These are phyloP conservation scores for Lysandra coridon DNA, from an alignment of 2,888 invertebrate genomes.

Conservation along the genomic window DNA sequence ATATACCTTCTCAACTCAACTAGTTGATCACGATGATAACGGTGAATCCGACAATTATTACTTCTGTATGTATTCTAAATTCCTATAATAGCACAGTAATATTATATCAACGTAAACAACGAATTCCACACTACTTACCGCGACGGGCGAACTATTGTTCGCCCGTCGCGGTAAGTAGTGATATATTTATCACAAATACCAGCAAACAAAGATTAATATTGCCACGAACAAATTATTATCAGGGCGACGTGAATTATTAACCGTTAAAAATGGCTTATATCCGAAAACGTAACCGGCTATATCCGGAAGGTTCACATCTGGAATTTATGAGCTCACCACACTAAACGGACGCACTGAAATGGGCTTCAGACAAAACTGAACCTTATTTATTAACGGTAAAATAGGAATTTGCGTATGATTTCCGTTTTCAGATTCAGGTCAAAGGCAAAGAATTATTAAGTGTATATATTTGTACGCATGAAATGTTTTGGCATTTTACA, in stretches of 20 bases:
- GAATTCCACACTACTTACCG: conserved; percentile 22
- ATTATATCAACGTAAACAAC: conserved; percentile 5
- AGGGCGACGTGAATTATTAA: conserved; percentile 25
- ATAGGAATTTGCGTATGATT: background rate
- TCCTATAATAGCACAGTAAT: background rate
- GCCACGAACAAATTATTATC: conserved; percentile 25
- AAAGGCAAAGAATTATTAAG: background rate
- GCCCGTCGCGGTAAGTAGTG: too few species aligned
- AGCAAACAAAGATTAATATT: conserved; percentile 27
- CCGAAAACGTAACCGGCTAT: conserved; percentile 29
- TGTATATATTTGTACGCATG: background rate
- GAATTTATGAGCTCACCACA: conserved; percentile 18
- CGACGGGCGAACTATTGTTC: background rate
- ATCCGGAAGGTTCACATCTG: conserved; percentile 24
- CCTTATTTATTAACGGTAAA: background rate
- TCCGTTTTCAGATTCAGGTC: background rate
- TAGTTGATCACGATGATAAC: too few species aligned
- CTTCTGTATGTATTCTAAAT: background rate
- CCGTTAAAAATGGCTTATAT: conserved; percentile 24
- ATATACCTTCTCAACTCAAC: too few species aligned
- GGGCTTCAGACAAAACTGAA: background rate
- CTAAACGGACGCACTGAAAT: background rate
- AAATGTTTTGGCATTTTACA: background rate
- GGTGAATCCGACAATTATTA: background rate
- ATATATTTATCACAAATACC: conserved; percentile 19